These are phyloP conservation scores for Dreissena rostriformis DNA, from an alignment of 1,140 invertebrate species.

Conservation along the genomic window DNA sequence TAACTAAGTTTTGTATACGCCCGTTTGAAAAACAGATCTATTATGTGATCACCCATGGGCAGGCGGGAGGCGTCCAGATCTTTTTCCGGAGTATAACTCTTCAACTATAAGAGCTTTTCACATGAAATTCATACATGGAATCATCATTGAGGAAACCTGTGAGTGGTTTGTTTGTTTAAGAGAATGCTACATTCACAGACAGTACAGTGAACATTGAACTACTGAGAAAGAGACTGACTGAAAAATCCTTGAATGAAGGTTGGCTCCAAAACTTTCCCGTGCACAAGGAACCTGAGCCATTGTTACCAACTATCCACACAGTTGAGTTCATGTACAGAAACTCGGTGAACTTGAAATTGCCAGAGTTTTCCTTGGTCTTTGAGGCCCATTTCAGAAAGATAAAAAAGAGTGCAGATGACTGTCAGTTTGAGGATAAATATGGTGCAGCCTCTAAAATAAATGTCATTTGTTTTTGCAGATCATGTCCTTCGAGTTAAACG, in stretches of 20 bases:
- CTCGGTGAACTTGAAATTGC: not conserved
- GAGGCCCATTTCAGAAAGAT: not conserved
- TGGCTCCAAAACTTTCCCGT: slow-evolving; percentile 3
- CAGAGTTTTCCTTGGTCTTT: not conserved
- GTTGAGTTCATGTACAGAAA: not conserved
- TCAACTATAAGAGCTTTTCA: no score
- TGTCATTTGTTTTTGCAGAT: no score
- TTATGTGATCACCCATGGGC: no score
- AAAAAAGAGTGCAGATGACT: not conserved
- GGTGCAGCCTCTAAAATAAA: no score
- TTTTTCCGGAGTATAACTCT: no score
- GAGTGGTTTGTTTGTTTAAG: not conserved
- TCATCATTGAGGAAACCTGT: not conserved
- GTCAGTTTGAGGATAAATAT: not conserved
- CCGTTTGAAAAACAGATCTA: no score
- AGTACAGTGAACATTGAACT: not conserved
- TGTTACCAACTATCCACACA: not conserved
- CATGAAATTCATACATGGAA: no score
- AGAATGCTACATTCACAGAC: no score
- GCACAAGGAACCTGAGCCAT: not conserved
- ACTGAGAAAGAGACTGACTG: not conserved
- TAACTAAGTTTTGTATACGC: no score
- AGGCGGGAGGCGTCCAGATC: no score
- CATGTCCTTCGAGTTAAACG: no score
- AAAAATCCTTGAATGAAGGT: not conserved